These are phyloP conservation scores for Nannoperca australis DNA, from an alignment of 2,797 vertebrate species.

Conservation along the genomic window DNA sequence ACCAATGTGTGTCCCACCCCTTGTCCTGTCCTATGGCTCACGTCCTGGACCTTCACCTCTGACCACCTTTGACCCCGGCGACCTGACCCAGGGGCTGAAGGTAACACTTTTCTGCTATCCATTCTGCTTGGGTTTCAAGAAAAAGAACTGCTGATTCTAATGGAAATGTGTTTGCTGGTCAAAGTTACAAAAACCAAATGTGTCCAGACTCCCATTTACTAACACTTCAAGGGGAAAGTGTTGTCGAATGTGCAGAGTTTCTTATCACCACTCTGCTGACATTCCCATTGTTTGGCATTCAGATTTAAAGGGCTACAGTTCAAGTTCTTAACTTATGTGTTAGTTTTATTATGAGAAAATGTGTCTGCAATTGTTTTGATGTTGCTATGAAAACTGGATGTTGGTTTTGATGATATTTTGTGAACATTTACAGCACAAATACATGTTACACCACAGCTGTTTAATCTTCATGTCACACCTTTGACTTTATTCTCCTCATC, in stretches of 20 bases:
- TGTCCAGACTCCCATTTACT: conserved; percentile 76
- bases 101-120: conserved; percentile 85
- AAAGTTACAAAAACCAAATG: conserved; percentile 62
- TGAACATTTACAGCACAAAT: conserved; percentile 13
- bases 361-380: conserved; percentile 47
- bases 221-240: conserved; percentile 78
- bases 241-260: conserved; percentile 87
- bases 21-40: conserved; percentile 83
- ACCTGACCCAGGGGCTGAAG: conserved; percentile 81
- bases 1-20: conserved; percentile 78
- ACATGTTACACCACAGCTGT: conserved; percentile 37
- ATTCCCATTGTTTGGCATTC: conserved; percentile 90
- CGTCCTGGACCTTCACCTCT: conserved; percentile 82
- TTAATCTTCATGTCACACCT: conserved; percentile 23
- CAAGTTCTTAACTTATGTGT: conserved; percentile 22
- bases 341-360: conserved; percentile 35
- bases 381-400: conserved; percentile 45
- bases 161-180: conserved; percentile 78
- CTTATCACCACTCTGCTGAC: conserved; percentile 84
- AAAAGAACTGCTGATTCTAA: conserved; percentile 58
- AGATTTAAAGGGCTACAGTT: conserved; percentile 45
- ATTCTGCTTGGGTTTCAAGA: conserved; percentile 75
- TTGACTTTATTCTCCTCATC: background rate
- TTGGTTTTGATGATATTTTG: conserved; percentile 49
- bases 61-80: conserved; percentile 78